These are phyloP conservation scores for Molossus alvarezi DNA, from an alignment of 2,797 vertebrate species.

Conservation along the genomic window DNA sequence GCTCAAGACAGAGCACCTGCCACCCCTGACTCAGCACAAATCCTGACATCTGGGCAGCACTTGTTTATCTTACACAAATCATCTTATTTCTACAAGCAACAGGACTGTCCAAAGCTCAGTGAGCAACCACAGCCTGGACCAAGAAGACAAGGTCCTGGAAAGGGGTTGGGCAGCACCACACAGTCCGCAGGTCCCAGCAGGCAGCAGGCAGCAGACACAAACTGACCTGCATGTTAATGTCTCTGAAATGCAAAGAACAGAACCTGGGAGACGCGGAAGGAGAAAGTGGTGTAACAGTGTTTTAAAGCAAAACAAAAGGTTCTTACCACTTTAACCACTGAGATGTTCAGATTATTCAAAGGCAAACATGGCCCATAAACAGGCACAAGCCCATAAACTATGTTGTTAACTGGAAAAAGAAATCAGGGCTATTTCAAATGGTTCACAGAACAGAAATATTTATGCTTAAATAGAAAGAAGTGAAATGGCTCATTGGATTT, in stretches of 20 bases:
- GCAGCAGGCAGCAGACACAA: conserved; percentile 14
- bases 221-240: conserved; percentile 55
- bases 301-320: neutral
- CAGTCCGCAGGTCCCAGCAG: neutral
- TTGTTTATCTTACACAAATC: conserved; percentile 67
- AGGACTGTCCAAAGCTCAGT: conserved; percentile 52
- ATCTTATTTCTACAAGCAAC: conserved; percentile 73
- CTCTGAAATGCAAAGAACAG: conserved; percentile 53
- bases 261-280: neutral
- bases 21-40: neutral
- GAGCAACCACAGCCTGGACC: conserved; percentile 57
- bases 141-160: neutral
- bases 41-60: conserved; percentile 30
- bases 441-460: neutral
- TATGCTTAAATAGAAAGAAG: conserved; percentile 36
- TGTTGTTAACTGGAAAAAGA: neutral
- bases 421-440: neutral
- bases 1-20: neutral
- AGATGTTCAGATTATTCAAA: neutral
- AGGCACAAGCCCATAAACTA: neutral
- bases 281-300: neutral
- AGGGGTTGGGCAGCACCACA: neutral
- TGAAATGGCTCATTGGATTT: neutral
- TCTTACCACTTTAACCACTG: neutral
- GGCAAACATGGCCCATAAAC: neutral